Conservation (phyloP, 2,888 invertebrate genomes). For the Campoplex capitator region DNA sequence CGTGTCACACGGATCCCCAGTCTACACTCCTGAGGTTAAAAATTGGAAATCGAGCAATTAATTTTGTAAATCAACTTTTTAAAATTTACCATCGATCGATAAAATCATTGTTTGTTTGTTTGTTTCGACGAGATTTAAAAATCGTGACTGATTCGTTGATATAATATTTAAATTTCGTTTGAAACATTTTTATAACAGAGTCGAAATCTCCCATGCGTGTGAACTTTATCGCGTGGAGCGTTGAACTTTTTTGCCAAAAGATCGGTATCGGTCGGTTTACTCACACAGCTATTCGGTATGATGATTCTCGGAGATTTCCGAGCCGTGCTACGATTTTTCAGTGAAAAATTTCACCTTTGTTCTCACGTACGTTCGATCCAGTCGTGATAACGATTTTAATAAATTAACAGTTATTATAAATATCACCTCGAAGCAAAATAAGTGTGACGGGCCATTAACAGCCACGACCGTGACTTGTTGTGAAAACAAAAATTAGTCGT, state of each 20-base stretch:
- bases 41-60: neutral
- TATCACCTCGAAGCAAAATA: conserved; percentile 41
- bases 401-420: conserved; percentile 35
- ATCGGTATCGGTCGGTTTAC: neutral
- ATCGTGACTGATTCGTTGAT: neutral
- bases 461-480: conserved; percentile 66
- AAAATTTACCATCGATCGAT: conserved; percentile 16
- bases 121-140: neutral
- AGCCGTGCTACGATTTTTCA: neutral
- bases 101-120: neutral
- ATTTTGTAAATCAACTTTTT: too few species aligned
- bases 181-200: neutral
- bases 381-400: neutral
- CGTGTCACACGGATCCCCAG: neutral
- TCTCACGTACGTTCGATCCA: neutral
- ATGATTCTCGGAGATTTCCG: conserved; percentile 8
- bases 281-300: conserved; percentile 33
- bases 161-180: neutral
- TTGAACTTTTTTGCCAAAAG: neutral
- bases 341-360: neutral
- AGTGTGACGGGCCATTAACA: conserved; percentile 48
- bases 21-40: neutral
- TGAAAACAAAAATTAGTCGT: conserved; percentile 73
- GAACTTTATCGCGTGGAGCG: neutral
- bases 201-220: neutral